phyloP scores from a whole-genome alignment of 2,113 vertebrate species.

The Empidonax traillii region DNA sequence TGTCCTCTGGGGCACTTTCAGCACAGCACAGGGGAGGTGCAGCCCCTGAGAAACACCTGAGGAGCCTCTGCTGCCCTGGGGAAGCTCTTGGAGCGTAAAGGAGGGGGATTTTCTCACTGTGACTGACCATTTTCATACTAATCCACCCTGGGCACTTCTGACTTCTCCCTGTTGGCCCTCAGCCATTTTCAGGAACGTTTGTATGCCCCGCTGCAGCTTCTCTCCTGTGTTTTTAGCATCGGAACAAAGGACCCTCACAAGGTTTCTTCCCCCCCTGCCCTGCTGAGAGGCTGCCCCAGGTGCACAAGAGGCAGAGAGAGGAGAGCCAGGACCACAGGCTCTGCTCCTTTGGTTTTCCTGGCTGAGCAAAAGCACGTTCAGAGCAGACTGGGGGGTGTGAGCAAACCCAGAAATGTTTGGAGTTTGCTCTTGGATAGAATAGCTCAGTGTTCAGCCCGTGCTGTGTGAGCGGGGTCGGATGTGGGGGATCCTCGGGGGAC shows the following conservation, averaged over 20 bases:
- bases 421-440: not conserved
- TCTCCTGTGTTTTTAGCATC: fast-evolving
- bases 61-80: not conserved
- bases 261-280: not conserved
- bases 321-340: not conserved
- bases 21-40: not conserved
- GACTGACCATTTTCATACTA: not conserved
- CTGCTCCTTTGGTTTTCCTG: not conserved
- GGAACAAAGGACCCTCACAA: not conserved
- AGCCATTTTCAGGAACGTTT: not conserved
- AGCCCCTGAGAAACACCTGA: not conserved
- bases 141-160: fast-evolving
- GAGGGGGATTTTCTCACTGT: not conserved
- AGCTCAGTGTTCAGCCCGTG: not conserved
- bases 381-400: not conserved
- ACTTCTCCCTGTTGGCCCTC: not conserved
- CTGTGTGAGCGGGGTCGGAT: not conserved
- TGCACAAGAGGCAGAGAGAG: not conserved
- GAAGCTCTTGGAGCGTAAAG: not conserved
- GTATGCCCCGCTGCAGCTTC: not conserved
- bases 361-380: not conserved
- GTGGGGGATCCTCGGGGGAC: not conserved
- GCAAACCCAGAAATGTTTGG: not conserved
- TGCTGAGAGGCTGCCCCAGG: not conserved
- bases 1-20: not conserved